Percentiles rank a stretch among this genome's conserved stretches.
Evolutionary conservation across 35 echinoderm and acorn worm species (phyloP).

Genomic region (Ophioderma brevispina): DNA sequence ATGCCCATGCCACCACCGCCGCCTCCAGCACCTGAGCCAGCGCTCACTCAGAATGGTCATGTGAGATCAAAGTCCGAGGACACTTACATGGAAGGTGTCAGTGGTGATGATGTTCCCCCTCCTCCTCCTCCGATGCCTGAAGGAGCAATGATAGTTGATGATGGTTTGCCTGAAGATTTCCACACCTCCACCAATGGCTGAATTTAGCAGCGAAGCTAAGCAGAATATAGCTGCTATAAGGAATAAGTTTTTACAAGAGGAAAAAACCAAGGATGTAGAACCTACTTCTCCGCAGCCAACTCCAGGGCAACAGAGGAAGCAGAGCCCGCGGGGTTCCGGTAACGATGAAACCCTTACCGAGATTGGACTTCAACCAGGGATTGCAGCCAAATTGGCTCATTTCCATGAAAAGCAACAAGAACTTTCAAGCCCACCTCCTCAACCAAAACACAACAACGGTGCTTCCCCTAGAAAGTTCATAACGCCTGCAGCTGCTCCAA

Average conservation of each 20-base stretch:
- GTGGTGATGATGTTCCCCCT: conserved; percentile 6
- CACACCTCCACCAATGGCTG: conserved; percentile 65
- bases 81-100: neutral
- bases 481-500: neutral
- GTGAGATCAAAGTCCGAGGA: neutral
- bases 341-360: neutral
- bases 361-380: neutral
- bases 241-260: conserved; percentile 44
- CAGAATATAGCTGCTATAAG: conserved; percentile 57
- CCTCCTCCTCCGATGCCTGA: conserved; percentile 38
- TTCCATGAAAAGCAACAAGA: conserved; percentile 10
- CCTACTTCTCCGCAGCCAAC: neutral
- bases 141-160: conserved; percentile 11
- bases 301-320: neutral
- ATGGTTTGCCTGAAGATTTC: conserved; percentile 44
- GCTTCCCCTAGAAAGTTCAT: conserved; percentile 32
- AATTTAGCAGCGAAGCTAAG: conserved; percentile 44
- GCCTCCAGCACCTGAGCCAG: neutral
- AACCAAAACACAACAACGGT: neutral
- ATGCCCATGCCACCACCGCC: conserved; percentile 9
- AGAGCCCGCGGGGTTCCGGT: neutral
- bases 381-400: conserved; percentile 12
- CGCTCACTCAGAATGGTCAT: conserved; percentile 8
- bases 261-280: conserved; percentile 1
- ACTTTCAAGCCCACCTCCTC: neutral